phyloP scores from a whole-genome alignment of 2,113 vertebrate genomes.

The Salvelinus alpinus region DNA sequence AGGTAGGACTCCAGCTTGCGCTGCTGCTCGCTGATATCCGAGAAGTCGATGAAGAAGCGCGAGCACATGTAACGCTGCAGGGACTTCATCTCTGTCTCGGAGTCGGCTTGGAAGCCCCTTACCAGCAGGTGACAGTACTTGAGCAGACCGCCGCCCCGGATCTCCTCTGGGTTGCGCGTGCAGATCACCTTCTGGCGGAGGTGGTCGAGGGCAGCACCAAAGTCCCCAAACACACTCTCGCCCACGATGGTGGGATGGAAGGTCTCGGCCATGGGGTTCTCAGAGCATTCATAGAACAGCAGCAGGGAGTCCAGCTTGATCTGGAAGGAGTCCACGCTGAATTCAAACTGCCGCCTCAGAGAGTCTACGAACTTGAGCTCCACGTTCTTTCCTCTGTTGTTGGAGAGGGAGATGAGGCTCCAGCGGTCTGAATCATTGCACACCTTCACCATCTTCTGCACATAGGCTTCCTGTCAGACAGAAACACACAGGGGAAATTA shows the following conservation, averaged over 20 bases:
- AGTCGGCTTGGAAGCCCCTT: conserved; percentile 90
- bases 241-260: conserved; percentile 97
- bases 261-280: conserved; percentile 95
- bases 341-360: conserved; percentile 96
- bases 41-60: conserved; percentile 98
- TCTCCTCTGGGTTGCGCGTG: conserved; percentile 96
- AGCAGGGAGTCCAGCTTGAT: conserved; percentile 98
- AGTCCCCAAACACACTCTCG: conserved; percentile 96
- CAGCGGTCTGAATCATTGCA: conserved; percentile 98
- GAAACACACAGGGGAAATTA: background rate
- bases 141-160: conserved; percentile 93
- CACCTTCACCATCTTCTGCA: conserved; percentile 99
- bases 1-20: conserved; percentile 98
- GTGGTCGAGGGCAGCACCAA: conserved; percentile 91
- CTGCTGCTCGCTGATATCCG: conserved; percentile 97
- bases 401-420: conserved; percentile 98
- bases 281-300: conserved; percentile 96
- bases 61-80: conserved; percentile 99
- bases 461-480: conserved; percentile 88
- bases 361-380: conserved; percentile 99
- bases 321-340: conserved; percentile 99
- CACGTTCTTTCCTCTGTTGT: conserved; percentile 98
- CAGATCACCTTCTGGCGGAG: conserved; percentile 95
- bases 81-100: conserved; percentile 93
- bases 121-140: conserved; percentile 99